Percentiles rank a stretch among this genome's conserved stretches.
Conservation (phyloP, 2,113 vertebrate genomes). For the Psammodynastes pulverulentus region DNA sequence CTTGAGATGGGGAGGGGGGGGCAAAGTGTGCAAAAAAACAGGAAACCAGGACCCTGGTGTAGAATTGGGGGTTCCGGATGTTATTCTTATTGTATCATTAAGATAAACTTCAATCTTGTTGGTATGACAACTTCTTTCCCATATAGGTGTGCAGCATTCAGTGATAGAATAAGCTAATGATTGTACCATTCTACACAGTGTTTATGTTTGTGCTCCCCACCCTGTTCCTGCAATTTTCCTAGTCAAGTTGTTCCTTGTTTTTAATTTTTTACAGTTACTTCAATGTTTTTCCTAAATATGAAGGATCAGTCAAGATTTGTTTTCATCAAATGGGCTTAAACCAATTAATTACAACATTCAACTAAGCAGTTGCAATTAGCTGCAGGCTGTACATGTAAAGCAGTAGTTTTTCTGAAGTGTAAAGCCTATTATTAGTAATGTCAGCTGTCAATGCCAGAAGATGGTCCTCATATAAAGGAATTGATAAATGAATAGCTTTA, state of each 20-base stretch:
- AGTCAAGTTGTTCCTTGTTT: not conserved
- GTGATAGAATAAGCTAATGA: not conserved
- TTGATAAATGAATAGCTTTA: not conserved
- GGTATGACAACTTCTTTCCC: not conserved
- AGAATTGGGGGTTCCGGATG: not conserved
- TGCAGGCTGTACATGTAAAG: not conserved
- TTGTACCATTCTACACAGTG: not conserved
- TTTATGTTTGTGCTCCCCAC: not conserved
- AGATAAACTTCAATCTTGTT: not conserved
- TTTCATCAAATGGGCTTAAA: not conserved
- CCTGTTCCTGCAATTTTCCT: not conserved
- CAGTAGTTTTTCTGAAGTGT: not conserved
- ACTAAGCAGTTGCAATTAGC: not conserved
- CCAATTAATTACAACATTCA: slow-evolving; percentile 13
- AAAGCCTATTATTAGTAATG: not conserved
- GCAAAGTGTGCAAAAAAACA: not conserved
- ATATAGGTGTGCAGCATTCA: not conserved
- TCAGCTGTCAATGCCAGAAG: not conserved
- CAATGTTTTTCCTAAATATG: not conserved
- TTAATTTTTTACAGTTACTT: not conserved
- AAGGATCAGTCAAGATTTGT: not conserved
- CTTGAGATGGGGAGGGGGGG: not conserved
- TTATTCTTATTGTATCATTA: not conserved
- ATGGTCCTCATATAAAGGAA: not conserved
- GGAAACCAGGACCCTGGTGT: not conserved